Evolutionary conservation across 2,888 invertebrate species (phyloP).

Genomic region (Drosophila ezoana): DNA sequence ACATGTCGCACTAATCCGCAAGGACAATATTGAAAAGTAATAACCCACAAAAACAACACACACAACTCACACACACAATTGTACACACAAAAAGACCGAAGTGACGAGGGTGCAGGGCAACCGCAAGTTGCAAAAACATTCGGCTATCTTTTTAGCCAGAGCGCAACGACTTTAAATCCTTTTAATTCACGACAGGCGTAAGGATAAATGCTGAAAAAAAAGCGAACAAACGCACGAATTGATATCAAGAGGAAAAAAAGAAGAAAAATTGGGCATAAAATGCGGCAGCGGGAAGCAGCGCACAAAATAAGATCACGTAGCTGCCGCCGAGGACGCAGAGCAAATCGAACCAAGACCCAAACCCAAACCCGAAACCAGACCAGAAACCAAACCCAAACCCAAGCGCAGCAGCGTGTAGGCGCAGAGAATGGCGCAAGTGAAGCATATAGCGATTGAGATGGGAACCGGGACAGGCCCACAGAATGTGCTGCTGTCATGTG

Average conservation of each 20-base stretch:
- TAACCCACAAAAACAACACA: conserved; percentile 81
- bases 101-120: conserved; percentile 72
- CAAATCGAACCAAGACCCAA: conserved; percentile 18
- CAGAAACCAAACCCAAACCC: conserved; percentile 12
- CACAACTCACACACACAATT: conserved; percentile 36
- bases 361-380: conserved; percentile 1
- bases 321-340: conserved; percentile 58
- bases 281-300: conserved; percentile 56
- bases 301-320: conserved; percentile 83
- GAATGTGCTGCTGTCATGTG: conserved; percentile 5
- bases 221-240: conserved; percentile 71
- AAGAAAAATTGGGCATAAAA: conserved; percentile 73
- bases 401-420: conserved; percentile 50
- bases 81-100: conserved; percentile 9
- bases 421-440: conserved; percentile 72
- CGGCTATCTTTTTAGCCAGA: conserved; percentile 66
- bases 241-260: conserved; percentile 56
- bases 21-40: conserved; percentile 85
- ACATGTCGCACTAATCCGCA: conserved; percentile 82
- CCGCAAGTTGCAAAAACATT: conserved; percentile 78
- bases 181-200: conserved; percentile 79
- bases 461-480: conserved; percentile 9
- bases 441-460: conserved; percentile 56
- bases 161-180: conserved; percentile 73
- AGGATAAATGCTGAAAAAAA: conserved; percentile 56